Base-by-base conservation (phyloP, 2,797 vertebrate species). In the Pseudochaenichthys georgianus region DNA sequence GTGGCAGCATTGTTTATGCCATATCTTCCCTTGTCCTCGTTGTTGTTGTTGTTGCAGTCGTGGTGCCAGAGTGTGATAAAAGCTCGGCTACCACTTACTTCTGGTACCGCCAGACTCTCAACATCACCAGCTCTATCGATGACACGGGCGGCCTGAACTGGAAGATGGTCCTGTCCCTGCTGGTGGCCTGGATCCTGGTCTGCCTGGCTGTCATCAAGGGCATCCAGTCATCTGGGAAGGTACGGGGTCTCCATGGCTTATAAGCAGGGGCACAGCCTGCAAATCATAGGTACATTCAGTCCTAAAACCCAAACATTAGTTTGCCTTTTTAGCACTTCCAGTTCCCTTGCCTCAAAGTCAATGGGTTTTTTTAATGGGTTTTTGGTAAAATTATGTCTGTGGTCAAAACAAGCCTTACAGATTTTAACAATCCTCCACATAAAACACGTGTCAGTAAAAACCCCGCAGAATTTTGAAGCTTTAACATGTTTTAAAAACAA, bases 71-170 rank as follows among this genome's bases (percentile, higher is more conserved):
- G 91, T 99, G 98, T 3, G 97, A 99, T 66, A 99, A 96, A 92
- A 99, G 98, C 90, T 99, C 98, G 0, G 98, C 98, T 68, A 99
- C 98, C 48, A 99, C 98, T 21, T 99, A 98, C 89, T 99, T 99
- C 94, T 99, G 98, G 98, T 99, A 99, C 89, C 94, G 98, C 1
- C 95, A 99, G 90, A 90, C 98, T 38, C 83, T 99, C 78, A 97
- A 99, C 91, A 99, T 98, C 89, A 99, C 98, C 89, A 95, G 95
- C 93, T 94, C 92, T 86, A 99, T 99, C 67, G 96, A 97, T 0
- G 96, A 99, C 91, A 96, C 97, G 0, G 97, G 97, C 0, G 97
- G 97, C 1, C 96, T 99, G 7, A 99, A 99, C 92, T 99, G 97
- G 98, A 98, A 92, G 93, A 99, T 99, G 98, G 97, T 96, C 0